Base-by-base conservation (phyloP, 2,113 vertebrate genomes). In the Catharus bicknelli region DNA sequence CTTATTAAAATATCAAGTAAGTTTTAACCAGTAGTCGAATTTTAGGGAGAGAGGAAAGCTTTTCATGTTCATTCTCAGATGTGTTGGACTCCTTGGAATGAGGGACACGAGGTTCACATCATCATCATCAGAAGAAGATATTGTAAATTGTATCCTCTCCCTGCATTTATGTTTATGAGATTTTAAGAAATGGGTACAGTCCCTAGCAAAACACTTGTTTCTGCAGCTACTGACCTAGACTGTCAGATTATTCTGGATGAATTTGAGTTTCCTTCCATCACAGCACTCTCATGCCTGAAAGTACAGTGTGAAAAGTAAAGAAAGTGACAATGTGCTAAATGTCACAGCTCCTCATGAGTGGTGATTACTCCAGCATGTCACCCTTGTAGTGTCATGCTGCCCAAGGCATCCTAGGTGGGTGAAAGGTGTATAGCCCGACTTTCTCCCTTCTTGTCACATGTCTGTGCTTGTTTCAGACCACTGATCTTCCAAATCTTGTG, bases 401-500 rank as follows among this genome's bases (percentile, higher is more conserved):
- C 57, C 0, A 0, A 58, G 47, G 7, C 0, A 1, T n/a, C 42
- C 76, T 54, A 51, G 29, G 20, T 26, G 40, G 22, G 6, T 29
- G 23, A 59, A 59, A 22, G 32, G 15, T 2, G 0, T 2, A 6
- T 42, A 59, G 38, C 11, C 19, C 15, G 0, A 0, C 38, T 62
- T 83, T 17, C 58, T 47, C 8, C 40, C 40, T 76, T 68, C 19
- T 64, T 16, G 8, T 61, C 77, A 62, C 16, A 3, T 4, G 4
- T 27, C 38, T 7, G 10, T 16, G 11, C 48, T 34, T 50, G 16
- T 66, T 67, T 36, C 77, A 84, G 47, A 22, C 19, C 29, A 20
- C 20, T n/a, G 27, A 21, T 42, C 38, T 82, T 57, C 29, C 58
- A 62, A 29, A 87, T 30, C 54, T 11, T 59, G 20, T 27, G 9